These are phyloP conservation scores for Sphaerophoria rueppellii DNA, from an alignment of 2,888 invertebrate genomes.

Conservation along the genomic window DNA sequence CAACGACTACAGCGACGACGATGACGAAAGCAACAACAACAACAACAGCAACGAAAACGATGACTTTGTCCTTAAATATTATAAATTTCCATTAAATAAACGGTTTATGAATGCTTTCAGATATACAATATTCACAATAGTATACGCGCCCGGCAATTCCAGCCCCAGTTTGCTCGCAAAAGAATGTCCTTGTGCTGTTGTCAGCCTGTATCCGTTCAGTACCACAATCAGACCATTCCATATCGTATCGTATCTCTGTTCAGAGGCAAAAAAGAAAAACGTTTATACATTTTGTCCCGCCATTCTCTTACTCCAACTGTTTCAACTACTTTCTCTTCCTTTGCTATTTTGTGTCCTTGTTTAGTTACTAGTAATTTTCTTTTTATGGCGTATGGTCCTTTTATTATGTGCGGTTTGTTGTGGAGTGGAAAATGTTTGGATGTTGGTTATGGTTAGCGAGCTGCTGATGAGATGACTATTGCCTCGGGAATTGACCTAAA, in stretches of 20 bases:
- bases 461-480: constrained; percentile 37
- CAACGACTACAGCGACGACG: background rate
- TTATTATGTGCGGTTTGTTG: constrained; percentile 4
- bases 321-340: background rate
- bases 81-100: constrained; percentile 71
- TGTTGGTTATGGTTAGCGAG: background rate
- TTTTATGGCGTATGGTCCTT: constrained; percentile 18
- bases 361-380: constrained; percentile 35
- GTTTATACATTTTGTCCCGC: constrained; percentile 26
- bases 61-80: constrained; percentile 55
- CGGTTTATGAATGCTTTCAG: constrained; percentile 68
- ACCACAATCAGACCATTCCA: background rate
- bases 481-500: constrained; percentile 65
- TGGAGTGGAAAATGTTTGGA: background rate
- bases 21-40: no score
- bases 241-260: background rate
- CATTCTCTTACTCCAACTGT: background rate
- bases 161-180: constrained; percentile 37
- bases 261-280: background rate
- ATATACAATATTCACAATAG: constrained; percentile 60
- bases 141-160: constrained; percentile 48
- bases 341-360: constrained; percentile 17
- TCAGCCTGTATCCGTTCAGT: background rate
- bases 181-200: constrained; percentile 17
- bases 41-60: background rate